A percentile compares a stretch with the other conserved stretches of the same genome.
phyloP scores from a whole-genome alignment of 2,113 vertebrate genomes.

The Thymallus thymallus region DNA sequence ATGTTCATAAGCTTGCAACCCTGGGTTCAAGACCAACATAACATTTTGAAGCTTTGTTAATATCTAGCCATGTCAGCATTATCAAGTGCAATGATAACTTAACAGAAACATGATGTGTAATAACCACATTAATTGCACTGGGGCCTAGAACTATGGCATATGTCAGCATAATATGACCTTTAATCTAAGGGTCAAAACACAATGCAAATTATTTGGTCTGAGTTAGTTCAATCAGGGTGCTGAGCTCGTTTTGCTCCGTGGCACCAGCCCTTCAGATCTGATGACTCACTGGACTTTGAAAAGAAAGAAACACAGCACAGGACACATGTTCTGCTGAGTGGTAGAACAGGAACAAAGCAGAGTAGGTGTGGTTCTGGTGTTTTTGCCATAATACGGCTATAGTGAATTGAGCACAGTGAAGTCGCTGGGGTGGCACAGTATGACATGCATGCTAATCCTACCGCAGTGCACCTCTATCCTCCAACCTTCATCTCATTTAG shows the following conservation, averaged over 20 bases:
- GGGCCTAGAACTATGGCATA: not conserved
- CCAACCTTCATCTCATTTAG: not conserved
- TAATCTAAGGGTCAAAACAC: not conserved
- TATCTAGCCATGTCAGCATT: not conserved
- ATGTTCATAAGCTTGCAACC: too few species aligned
- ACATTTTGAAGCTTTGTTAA: too few species aligned
- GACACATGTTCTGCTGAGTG: not conserved
- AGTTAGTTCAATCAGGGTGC: not conserved
- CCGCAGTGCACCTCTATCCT: not conserved
- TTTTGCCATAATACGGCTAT: too few species aligned
- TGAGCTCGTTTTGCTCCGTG: not conserved
- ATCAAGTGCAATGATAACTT: not conserved
- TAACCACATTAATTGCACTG: not conserved
- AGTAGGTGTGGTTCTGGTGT: too few species aligned
- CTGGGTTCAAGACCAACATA: too few species aligned
- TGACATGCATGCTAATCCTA: not conserved
- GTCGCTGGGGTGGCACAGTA: too few species aligned
- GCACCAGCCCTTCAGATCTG: not conserved
- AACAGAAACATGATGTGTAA: not conserved
- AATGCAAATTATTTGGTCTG: not conserved
- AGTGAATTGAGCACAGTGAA: too few species aligned
- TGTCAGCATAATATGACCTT: not conserved
- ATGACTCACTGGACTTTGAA: slow-evolving; percentile 3
- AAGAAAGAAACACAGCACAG: slow-evolving; percentile 1
- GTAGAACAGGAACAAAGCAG: too few species aligned